phyloP scores from a whole-genome alignment of 2,113 vertebrate genomes.

The Pseudorasbora parva region DNA sequence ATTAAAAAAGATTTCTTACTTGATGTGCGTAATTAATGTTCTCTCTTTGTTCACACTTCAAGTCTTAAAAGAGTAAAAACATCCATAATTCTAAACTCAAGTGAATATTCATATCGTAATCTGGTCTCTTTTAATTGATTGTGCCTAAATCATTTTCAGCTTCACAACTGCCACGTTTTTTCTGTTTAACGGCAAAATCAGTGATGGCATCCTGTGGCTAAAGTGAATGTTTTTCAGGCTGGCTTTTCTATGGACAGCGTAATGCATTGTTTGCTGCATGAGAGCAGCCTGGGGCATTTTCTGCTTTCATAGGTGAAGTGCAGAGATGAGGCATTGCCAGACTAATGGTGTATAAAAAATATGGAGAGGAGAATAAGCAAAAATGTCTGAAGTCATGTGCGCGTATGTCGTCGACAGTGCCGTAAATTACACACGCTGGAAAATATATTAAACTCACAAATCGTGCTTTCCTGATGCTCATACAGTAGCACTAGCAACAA shows the following conservation, averaged over 20 bases:
- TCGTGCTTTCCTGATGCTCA: background rate
- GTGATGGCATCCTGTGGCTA: slow-evolving; percentile 18
- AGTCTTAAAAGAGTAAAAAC: slow-evolving; percentile 57
- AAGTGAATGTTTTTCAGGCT: slow-evolving; percentile 24
- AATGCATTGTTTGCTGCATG: slow-evolving; percentile 63
- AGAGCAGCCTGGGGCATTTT: slow-evolving; percentile 67
- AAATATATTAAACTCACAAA: background rate
- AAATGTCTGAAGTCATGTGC: slow-evolving; percentile 39
- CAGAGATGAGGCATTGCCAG: slow-evolving; percentile 61
- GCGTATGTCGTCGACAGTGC: slow-evolving; percentile 46
- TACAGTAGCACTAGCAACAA: background rate
- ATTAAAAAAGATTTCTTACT: slow-evolving; percentile 66
- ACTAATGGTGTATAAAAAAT: slow-evolving; percentile 75
- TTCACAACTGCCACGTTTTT: background rate
- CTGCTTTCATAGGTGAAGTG: slow-evolving; percentile 69
- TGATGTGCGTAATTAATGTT: slow-evolving; percentile 72
- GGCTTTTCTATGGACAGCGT: slow-evolving; percentile 51
- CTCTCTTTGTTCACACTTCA: slow-evolving; percentile 67
- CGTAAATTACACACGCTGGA: slow-evolving; percentile 21
- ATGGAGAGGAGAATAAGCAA: slow-evolving; percentile 54
- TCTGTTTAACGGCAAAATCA: background rate
- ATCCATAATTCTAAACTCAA: slow-evolving; percentile 64
- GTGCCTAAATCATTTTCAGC: slow-evolving; percentile 15
- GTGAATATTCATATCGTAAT: slow-evolving; percentile 57
- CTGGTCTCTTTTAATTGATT: slow-evolving; percentile 9